These are phyloP conservation scores for Trissoscelio sp. DNA, from an alignment of 2,888 invertebrate genomes.

Conservation along the genomic window DNA sequence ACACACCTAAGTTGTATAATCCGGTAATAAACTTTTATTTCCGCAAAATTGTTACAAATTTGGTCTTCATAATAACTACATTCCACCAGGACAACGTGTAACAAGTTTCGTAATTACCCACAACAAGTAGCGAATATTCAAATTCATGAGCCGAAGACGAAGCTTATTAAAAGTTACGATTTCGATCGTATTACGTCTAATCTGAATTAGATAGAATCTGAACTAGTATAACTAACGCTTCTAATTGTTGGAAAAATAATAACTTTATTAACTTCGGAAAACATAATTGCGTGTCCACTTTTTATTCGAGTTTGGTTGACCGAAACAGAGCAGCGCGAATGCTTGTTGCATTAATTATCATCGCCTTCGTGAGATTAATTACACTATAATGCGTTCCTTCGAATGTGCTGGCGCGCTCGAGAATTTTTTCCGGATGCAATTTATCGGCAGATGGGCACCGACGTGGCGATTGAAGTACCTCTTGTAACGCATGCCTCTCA, in stretches of 20 bases:
- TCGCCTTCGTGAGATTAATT: constrained; percentile 68
- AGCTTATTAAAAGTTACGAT: neutral
- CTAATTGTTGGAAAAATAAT: constrained; percentile 19
- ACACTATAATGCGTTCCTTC: constrained; percentile 66
- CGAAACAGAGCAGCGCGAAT: constrained; percentile 62
- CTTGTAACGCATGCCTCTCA: constrained; percentile 53
- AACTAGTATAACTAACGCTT: neutral
- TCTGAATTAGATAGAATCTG: neutral
- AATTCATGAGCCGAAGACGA: constrained; percentile 1
- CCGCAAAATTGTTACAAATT: constrained; percentile 9
- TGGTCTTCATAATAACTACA: neutral
- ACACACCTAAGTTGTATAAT: constrained; percentile 49
- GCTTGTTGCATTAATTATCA: constrained; percentile 66
- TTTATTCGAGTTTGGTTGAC: constrained; percentile 43
- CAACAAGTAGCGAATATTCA: neutral
- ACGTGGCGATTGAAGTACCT: constrained; percentile 64
- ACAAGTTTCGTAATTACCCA: neutral
- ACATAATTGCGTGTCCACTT: constrained; percentile 19
- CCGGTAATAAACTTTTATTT: constrained; percentile 23
- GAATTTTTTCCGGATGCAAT: constrained; percentile 69
- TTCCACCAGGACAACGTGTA: constrained; percentile 3
- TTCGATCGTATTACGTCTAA: constrained; percentile 4
- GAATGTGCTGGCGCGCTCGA: constrained; percentile 50
- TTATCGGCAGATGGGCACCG: constrained; percentile 69
- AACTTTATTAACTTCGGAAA: constrained; percentile 38